Evolutionary conservation across 92 coral and sea anemone species (phyloP).

Genomic region (Umimayanthus kanabou): DNA sequence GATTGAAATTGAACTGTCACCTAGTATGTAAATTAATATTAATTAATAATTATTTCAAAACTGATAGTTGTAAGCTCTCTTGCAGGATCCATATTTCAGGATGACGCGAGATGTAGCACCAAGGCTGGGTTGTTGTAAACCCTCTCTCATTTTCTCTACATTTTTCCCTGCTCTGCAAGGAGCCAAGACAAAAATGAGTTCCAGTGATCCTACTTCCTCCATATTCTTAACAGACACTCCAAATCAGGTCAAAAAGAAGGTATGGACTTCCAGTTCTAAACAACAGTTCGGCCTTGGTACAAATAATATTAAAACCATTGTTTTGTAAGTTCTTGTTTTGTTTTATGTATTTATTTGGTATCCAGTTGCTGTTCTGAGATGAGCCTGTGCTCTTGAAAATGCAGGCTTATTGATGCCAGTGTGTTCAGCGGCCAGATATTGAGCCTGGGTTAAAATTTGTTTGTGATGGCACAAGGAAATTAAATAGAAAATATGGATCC

Average conservation of each 20-base stretch:
- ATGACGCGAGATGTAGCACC: conserved; percentile 99
- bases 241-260: conserved; percentile 97
- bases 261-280: not conserved
- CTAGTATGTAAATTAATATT: too few relatives aligned
- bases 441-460: too few relatives aligned
- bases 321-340: too few relatives aligned
- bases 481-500: too few relatives aligned
- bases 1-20: too few relatives aligned
- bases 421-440: too few relatives aligned
- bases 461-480: too few relatives aligned
- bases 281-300: too few relatives aligned
- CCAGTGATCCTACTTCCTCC: conserved; percentile 97
- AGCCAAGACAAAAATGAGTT: conserved; percentile 99
- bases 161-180: conserved; percentile 99
- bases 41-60: not conserved
- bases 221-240: conserved; percentile 95
- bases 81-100: conserved; percentile 96
- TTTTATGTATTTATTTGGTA: too few relatives aligned
- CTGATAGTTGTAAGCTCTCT: not conserved
- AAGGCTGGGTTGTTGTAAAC: conserved; percentile 91
- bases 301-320: too few relatives aligned
- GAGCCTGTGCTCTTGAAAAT: too few relatives aligned
- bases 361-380: not conserved
- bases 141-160: conserved; percentile 93
- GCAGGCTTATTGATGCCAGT: too few relatives aligned